Percentiles rank a stretch among this genome's conserved stretches.
phyloP scores from a whole-genome alignment of 2,888 invertebrate genomes.

The Coecobrya sp. region DNA sequence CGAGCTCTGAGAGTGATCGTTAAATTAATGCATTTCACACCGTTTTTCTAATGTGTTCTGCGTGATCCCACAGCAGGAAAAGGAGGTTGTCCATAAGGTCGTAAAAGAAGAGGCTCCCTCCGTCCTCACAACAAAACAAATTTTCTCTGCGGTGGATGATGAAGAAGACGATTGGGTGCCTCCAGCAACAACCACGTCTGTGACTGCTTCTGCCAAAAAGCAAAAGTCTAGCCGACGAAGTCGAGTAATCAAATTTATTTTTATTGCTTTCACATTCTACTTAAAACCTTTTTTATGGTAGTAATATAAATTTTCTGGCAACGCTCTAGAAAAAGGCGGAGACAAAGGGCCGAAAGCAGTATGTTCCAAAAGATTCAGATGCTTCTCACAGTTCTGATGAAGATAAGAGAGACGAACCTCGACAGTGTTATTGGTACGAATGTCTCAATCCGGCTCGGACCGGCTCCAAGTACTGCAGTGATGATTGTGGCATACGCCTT shows the following conservation, averaged over 20 bases:
- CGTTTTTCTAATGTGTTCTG: neutral
- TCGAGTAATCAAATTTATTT: conserved; percentile 36
- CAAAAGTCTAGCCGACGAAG: conserved; percentile 65
- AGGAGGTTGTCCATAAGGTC: conserved; percentile 42
- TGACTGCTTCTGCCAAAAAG: conserved; percentile 22
- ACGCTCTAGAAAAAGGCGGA: conserved; percentile 73
- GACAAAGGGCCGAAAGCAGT: conserved; percentile 60
- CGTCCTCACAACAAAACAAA: conserved; percentile 50
- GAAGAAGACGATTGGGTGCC: conserved; percentile 86
- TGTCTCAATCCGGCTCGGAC: conserved; percentile 93
- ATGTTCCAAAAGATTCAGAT: conserved; percentile 83
- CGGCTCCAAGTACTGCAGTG: conserved; percentile 97
- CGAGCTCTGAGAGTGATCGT: neutral
- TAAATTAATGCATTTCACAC: neutral
- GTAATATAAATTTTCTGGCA: neutral
- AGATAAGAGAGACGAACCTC: conserved; percentile 82
- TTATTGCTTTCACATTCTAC: neutral
- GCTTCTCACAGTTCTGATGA: conserved; percentile 88
- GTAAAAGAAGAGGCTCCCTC: conserved; percentile 62
- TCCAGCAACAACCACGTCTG: conserved; percentile 11
- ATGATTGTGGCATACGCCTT: conserved; percentile 96
- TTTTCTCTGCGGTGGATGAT: conserved; percentile 74
- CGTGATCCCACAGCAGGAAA: neutral
- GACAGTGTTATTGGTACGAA: conserved; percentile 97
- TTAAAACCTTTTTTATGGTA: neutral